phyloP scores from a whole-genome alignment of 2,797 vertebrate species.

The Etheostoma nigrum region DNA sequence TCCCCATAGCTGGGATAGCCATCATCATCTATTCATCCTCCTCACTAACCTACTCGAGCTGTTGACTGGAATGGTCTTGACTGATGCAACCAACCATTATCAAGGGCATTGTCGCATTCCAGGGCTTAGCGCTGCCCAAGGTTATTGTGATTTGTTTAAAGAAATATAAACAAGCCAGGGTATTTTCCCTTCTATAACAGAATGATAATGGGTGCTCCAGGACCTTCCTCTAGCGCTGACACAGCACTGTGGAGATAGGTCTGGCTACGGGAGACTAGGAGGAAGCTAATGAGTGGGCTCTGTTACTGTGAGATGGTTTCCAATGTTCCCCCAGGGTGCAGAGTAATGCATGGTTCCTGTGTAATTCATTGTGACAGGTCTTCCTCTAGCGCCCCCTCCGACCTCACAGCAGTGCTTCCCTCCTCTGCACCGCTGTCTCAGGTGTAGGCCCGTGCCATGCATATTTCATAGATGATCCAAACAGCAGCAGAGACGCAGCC shows the following conservation, averaged over 20 bases:
- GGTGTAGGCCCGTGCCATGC: constrained; percentile 71
- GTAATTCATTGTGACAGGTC: constrained; percentile 68
- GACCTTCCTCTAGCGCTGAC: too few relatives aligned
- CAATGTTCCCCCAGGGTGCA: constrained; percentile 51
- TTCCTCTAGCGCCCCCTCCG: constrained; percentile 59
- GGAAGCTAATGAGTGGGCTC: constrained; percentile 57
- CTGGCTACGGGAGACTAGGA: not conserved
- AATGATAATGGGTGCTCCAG: too few relatives aligned
- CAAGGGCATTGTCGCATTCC: not conserved
- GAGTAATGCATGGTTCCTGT: constrained; percentile 32
- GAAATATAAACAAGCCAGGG: too few relatives aligned
- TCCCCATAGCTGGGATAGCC: constrained; percentile 33
- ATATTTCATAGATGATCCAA: constrained; percentile 76
- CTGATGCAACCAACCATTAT: constrained; percentile 48
- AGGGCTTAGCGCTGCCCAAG: too few relatives aligned
- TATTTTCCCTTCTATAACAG: too few relatives aligned
- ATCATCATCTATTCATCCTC: constrained; percentile 37
- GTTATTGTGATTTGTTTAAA: too few relatives aligned
- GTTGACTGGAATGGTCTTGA: constrained; percentile 40
- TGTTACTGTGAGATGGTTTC: constrained; percentile 58
- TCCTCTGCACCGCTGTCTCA: constrained; percentile 27
- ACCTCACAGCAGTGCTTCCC: constrained; percentile 39
- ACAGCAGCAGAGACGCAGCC: constrained; percentile 44
- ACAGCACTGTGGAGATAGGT: too few relatives aligned
- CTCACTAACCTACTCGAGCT: constrained; percentile 3